Evolutionary conservation across 2,113 vertebrate species (phyloP), one percentile per base, ranked within the genome.

Genomic region (Vimba vimba): DNA sequence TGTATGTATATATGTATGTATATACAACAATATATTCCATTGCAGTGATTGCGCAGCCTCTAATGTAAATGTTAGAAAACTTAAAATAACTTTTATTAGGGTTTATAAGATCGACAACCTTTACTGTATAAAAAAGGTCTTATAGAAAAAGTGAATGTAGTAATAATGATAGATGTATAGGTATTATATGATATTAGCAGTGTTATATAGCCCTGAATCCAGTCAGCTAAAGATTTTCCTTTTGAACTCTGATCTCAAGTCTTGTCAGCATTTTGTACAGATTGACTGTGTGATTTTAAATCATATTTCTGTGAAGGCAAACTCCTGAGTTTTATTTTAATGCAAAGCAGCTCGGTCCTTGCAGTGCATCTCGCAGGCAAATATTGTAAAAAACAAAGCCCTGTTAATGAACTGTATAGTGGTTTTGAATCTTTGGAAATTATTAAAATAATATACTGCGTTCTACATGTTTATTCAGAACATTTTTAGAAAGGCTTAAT

Each of bases 191-290:
- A 47, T 47, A 17, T 75, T 17, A 50, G 12, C 39, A 73, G 69
- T 74, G 39, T 45, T 2, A 25, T 45, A 12, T 30, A 77, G 25
- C 25, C 30, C 4, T 25, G 36, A 15, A 69, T 68, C 9, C 2
- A 19, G 21, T n/a, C 17, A 19, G 4, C 55, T 43, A 12, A 80
- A n/a, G 13, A 19, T 10, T 64, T 80, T 64, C 39, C 25, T 68
- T 12, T 8, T 71, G 80, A 71, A 69, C 80, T 82, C 47, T 52
- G 64, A 82, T 36, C 80, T 52, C 25, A 50, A 52, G 47, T 55
- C 60, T 36, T 68, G 43, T 82, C 64, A n/a, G 62, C 39, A 27
- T 33, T 33, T 69, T 15, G 30, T 30, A 36, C 39, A 76, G 2
- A 4, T 19, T 27, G 3, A 45, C 36, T 19, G 8, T 1, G 9